Evolutionary conservation across 2,113 vertebrate species (phyloP).

Genomic region (Eulemur macaco): DNA sequence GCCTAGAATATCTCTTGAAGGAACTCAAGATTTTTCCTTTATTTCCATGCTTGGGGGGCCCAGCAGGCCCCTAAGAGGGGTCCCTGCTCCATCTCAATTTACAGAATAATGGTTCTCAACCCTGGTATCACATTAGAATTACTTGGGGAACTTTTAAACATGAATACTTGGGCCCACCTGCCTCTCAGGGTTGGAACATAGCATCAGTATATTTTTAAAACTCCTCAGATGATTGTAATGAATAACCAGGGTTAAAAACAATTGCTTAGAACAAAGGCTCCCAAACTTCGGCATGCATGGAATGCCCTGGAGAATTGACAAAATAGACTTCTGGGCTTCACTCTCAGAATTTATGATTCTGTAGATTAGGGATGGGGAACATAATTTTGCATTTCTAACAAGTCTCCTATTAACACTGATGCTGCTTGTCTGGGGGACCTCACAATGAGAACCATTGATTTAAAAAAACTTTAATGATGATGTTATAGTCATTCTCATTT

Average conservation of each 20-base stretch:
- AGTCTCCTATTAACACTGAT: not conserved
- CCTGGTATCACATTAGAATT: not conserved
- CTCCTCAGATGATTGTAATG: not conserved
- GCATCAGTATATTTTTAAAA: not conserved
- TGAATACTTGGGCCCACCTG: not conserved
- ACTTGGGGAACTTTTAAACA: not conserved
- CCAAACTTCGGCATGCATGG: accelerated
- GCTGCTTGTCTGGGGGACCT: not conserved
- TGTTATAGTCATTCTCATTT: not conserved
- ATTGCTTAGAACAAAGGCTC: not conserved
- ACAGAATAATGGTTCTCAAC: not conserved
- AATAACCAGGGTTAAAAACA: not conserved
- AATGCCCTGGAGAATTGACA: not conserved
- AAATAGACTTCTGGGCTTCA: not conserved
- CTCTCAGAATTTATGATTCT: not conserved
- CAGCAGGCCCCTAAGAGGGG: too few species aligned
- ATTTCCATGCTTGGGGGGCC: too few species aligned
- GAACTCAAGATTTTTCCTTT: too few species aligned
- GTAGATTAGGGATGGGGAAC: too few species aligned
- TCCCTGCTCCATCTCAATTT: too few species aligned
- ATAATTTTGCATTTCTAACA: not conserved
- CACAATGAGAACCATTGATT: not conserved
- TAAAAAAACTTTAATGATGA: not conserved
- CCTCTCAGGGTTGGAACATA: not conserved
- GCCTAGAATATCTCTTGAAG: too few species aligned